Base-by-base conservation (phyloP, 2,113 vertebrate species). In the Thunnus thynnus region DNA sequence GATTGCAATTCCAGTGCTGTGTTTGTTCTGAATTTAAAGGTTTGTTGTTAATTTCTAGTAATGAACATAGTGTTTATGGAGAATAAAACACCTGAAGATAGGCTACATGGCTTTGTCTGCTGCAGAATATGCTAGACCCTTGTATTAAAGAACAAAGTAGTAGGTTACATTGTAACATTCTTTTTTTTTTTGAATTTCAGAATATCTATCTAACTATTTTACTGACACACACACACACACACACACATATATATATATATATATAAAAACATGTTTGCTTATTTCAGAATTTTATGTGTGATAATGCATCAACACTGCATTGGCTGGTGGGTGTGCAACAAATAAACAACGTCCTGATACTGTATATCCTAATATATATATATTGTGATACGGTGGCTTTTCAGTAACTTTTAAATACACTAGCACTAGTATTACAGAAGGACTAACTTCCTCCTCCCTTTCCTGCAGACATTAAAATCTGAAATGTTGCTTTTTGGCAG, bases 391-490 rank as follows among this genome's bases (percentile, higher is more conserved):
- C 47, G 36, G 64, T 47, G 5, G 1, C 63, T 54, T n/a, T 69
- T 51, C 67, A 73, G 46, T 69, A 60, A 11, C 69, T 81, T 47
- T 61, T 20, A 65, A 70, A 66, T 47, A 64, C 41, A 66, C 16
- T 72, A 72, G 51, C 63, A 64, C 17, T 50, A 67, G 66, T 48
- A 78, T 74, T 66, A 61, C 27, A 75, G 61, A 48, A 22, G 30
- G 48, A 60, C 20, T 81, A 36, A 5, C 32, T 36, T 36, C 32
- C 7, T 36, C 32, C 32, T 36, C 32, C 55, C 12, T 71, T 71
- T 60, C 47, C 60, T 78, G 41, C 54, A 67, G 68, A 70, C 50
- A 52, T 48, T 55, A 17, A 72, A 60, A 22, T 63, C 54, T 63
- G 30, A 70, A 73, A 70, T 61, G 8, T 72, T 58, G 52, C 50